phyloP scores from a whole-genome alignment of 2,113 vertebrate genomes.

The Centropus bengalensis region DNA sequence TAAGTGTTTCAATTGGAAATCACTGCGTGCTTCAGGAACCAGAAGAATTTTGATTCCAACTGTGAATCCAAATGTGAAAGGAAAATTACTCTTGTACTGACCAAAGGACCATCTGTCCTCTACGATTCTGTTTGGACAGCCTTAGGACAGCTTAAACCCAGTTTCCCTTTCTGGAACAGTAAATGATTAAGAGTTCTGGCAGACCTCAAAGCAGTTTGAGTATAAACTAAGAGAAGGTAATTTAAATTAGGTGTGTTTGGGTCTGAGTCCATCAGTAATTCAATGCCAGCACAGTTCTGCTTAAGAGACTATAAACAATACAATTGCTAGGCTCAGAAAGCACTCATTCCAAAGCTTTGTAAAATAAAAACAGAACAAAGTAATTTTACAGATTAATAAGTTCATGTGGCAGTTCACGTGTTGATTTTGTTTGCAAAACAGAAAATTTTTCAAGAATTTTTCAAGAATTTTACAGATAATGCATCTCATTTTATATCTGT shows the following conservation, averaged over 20 bases:
- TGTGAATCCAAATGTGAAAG: not conserved
- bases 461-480: not conserved
- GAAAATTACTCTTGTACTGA: not conserved
- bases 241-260: not conserved
- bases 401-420: not conserved
- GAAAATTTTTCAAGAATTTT: not conserved
- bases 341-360: not conserved
- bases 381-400: not conserved
- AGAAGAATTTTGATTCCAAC: not conserved
- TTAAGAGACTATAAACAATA: not conserved
- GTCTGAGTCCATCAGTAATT: not conserved
- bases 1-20: not conserved
- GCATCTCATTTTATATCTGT: not conserved
- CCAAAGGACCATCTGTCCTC: not conserved
- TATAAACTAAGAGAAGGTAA: not conserved
- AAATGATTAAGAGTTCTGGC: not conserved
- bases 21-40: not conserved
- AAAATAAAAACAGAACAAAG: not conserved
- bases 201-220: not conserved
- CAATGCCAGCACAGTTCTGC: not conserved
- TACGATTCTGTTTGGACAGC: not conserved
- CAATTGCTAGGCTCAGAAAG: not conserved
- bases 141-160: not conserved
- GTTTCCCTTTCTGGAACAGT: not conserved
- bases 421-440: not conserved